A percentile compares a stretch with the other conserved stretches of the same genome.
These are phyloP conservation scores for Styela plicata DNA, from an alignment of 23 tunicate genomes.

Conservation along the genomic window DNA sequence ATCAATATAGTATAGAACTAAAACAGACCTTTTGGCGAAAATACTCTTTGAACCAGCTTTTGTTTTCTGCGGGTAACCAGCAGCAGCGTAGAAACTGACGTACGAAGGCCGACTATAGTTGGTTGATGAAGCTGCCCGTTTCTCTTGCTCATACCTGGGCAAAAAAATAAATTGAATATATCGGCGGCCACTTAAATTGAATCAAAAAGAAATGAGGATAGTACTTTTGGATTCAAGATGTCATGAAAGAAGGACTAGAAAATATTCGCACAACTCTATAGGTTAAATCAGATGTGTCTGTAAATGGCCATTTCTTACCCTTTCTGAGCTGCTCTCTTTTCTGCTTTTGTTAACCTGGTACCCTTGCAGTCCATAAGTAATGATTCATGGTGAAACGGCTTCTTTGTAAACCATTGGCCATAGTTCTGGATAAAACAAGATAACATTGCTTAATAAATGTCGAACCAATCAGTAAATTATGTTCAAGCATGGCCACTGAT, in stretches of 20 bases:
- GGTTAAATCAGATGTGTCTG: slow-evolving; percentile 65
- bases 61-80: slow-evolving; percentile 20
- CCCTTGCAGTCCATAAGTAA: slow-evolving; percentile 82
- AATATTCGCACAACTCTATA: too few relatives aligned
- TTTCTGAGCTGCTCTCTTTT: slow-evolving; percentile 73
- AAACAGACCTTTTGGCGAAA: slow-evolving; percentile 14
- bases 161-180: too few relatives aligned
- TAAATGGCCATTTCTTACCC: slow-evolving; percentile 71
- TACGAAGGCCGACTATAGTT: slow-evolving; percentile 89
- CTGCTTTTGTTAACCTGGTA: slow-evolving; percentile 79
- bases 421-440: slow-evolving; percentile 24
- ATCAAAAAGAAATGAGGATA: too few relatives aligned
- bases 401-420: slow-evolving; percentile 84
- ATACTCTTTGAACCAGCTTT: not conserved
- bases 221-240: too few relatives aligned
- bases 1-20: too few relatives aligned
- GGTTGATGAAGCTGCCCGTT: slow-evolving; percentile 69
- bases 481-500: too few relatives aligned
- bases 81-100: slow-evolving; percentile 62
- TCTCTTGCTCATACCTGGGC: slow-evolving; percentile 64
- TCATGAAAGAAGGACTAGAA: too few relatives aligned
- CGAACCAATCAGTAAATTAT: too few relatives aligned
- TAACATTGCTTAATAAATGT: too few relatives aligned
- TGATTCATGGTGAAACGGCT: slow-evolving; percentile 91
- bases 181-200: too few relatives aligned